Evolutionary conservation across 2,113 vertebrate genomes (phyloP).

Genomic region (Psophia crepitans): DNA sequence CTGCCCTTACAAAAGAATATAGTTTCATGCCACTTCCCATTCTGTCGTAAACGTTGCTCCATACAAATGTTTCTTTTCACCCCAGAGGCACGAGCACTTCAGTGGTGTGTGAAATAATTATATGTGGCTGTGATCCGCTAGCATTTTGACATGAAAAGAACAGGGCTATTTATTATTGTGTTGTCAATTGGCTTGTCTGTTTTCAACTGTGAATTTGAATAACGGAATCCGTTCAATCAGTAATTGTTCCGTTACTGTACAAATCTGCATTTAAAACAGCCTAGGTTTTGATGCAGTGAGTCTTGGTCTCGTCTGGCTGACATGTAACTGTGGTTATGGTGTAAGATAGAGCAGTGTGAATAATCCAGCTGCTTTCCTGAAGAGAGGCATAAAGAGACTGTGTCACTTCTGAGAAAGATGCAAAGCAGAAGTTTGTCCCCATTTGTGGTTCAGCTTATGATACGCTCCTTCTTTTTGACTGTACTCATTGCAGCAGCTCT

Average conservation of each 20-base stretch:
- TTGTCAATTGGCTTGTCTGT: background rate
- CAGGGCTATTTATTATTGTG: background rate
- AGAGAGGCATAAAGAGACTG: background rate
- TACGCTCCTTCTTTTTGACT: background rate
- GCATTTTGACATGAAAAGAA: background rate
- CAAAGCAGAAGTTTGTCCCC: background rate
- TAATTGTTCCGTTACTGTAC: background rate
- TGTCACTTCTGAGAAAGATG: background rate
- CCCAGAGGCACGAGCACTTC: background rate
- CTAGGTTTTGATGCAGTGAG: background rate
- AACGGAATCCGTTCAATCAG: background rate
- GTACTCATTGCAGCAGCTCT: background rate
- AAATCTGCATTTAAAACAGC: background rate
- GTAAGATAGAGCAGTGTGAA: background rate
- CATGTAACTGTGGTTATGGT: background rate
- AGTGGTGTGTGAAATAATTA: background rate
- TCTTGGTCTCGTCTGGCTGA: background rate
- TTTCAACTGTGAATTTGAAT: slow-evolving; percentile 4
- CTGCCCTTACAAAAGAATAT: background rate
- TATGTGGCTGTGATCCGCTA: background rate
- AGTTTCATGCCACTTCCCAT: background rate
- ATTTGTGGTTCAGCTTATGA: background rate
- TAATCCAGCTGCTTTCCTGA: background rate
- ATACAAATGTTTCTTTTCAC: background rate
- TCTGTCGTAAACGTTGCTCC: background rate